Percentiles rank a stretch among this genome's conserved stretches.
Conservation (phyloP, 2,888 invertebrate species). For the Dasypogon diadema region DNA sequence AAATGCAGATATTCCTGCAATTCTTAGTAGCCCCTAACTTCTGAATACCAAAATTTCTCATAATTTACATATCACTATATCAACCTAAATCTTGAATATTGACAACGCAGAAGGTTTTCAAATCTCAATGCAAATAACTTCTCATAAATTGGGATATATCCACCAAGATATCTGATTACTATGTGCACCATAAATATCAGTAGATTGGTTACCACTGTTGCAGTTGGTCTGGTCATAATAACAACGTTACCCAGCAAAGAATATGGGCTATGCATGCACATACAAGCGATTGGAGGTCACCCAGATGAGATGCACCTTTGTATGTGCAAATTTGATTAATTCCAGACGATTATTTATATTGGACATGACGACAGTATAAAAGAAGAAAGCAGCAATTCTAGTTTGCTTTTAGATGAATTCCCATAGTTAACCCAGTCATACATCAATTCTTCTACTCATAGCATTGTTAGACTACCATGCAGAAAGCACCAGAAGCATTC, state of each 20-base stretch:
- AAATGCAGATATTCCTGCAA: too few species aligned
- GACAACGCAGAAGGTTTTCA: background rate
- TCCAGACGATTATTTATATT: slow-evolving; percentile 16
- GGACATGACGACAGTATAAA: slow-evolving; percentile 14
- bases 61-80: background rate
- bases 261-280: background rate
- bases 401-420: slow-evolving; percentile 6
- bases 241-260: background rate
- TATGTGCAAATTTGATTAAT: slow-evolving; percentile 24
- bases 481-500: background rate
- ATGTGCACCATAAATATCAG: slow-evolving; percentile 13
- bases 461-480: background rate
- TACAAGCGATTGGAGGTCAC: too few species aligned
- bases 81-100: background rate
- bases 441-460: background rate
- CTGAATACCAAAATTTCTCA: too few species aligned
- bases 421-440: background rate
- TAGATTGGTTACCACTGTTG: slow-evolving; percentile 7
- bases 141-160: slow-evolving; percentile 25
- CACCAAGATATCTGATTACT: slow-evolving; percentile 28
- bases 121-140: slow-evolving; percentile 14
- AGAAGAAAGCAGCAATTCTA: slow-evolving; percentile 2
- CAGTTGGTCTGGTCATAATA: background rate
- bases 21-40: too few species aligned
- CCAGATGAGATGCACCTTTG: background rate